A percentile compares a stretch with the other conserved stretches of the same genome.
phyloP scores from a whole-genome alignment of 2,888 invertebrate species.

The Himalopsyche anomala region DNA sequence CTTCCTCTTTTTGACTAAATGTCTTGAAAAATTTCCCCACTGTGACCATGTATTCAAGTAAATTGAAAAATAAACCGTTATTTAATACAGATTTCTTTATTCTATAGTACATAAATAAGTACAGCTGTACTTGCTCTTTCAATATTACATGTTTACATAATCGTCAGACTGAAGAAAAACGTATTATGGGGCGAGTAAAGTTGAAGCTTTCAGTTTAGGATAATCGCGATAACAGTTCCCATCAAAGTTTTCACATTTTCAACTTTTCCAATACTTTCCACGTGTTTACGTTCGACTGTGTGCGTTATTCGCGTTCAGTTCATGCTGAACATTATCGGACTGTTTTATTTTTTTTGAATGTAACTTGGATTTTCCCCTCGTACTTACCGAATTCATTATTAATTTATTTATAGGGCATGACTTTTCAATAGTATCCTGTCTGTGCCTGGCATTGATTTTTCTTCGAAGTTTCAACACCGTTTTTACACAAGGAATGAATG shows the following conservation, averaged over 20 bases:
- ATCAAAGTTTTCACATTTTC: slow-evolving; percentile 41
- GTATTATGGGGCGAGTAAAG: slow-evolving; percentile 34
- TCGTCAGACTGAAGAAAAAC: slow-evolving; percentile 31
- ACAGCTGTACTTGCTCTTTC: neutral
- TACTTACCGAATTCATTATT: no score
- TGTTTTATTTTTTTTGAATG: slow-evolving; percentile 3
- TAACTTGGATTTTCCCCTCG: neutral
- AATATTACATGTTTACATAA: slow-evolving; percentile 18
- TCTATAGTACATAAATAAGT: neutral
- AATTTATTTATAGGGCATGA: no score
- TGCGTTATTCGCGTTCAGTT: neutral
- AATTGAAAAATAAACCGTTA: no score
- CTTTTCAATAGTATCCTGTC: no score
- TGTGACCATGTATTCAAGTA: no score
- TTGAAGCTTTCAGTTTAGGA: slow-evolving; percentile 37
- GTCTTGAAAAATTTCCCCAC: no score
- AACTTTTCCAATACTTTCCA: slow-evolving; percentile 42
- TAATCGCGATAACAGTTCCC: slow-evolving; percentile 42
- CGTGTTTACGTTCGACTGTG: slow-evolving; percentile 9
- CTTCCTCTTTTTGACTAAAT: no score
- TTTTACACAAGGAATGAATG: no score
- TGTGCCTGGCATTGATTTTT: no score
- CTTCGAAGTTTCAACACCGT: no score
- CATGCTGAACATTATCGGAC: neutral
- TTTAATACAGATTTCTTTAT: neutral